phyloP scores from a whole-genome alignment of 2,888 invertebrate genomes.

The Camptogramma bilineatum region DNA sequence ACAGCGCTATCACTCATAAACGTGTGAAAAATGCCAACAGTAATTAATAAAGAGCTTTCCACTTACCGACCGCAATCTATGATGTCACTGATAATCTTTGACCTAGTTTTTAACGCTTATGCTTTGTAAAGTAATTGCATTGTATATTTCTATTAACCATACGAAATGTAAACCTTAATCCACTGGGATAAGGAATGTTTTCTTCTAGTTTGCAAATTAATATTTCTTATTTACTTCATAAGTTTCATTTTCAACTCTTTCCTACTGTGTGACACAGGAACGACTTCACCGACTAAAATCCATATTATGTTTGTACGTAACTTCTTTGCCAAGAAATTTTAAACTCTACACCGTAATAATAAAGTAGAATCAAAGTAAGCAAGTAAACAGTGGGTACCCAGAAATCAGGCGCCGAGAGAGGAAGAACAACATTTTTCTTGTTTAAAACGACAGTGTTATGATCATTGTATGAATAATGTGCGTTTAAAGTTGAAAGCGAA shows the following conservation, averaged over 20 bases:
- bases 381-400: conserved; percentile 17
- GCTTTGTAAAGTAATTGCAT: conserved; percentile 25
- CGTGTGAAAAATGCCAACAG: conserved; percentile 5
- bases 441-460: conserved; percentile 36
- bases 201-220: not conserved
- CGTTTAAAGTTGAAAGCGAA: conserved; percentile 18
- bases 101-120: conserved; percentile 37
- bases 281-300: not conserved
- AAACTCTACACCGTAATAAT: conserved; percentile 10
- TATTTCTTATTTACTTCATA: not conserved
- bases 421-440: conserved; percentile 39
- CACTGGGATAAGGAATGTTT: not conserved
- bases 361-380: not conserved
- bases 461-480: conserved; percentile 36
- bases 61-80: conserved; percentile 32
- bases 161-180: not conserved
- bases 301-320: not conserved
- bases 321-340: conserved; percentile 9
- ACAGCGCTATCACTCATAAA: not conserved
- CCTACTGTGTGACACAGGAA: not conserved
- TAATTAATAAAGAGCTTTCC: conserved; percentile 15
- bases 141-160: conserved; percentile 9
- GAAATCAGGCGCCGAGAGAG: conserved; percentile 36
- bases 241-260: conserved; percentile 17
- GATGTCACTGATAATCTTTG: conserved; percentile 39